Evolutionary conservation across 2,888 invertebrate genomes (phyloP), one percentile per base, ranked within the genome.

Genomic region (Pseudococcus longispinus): DNA sequence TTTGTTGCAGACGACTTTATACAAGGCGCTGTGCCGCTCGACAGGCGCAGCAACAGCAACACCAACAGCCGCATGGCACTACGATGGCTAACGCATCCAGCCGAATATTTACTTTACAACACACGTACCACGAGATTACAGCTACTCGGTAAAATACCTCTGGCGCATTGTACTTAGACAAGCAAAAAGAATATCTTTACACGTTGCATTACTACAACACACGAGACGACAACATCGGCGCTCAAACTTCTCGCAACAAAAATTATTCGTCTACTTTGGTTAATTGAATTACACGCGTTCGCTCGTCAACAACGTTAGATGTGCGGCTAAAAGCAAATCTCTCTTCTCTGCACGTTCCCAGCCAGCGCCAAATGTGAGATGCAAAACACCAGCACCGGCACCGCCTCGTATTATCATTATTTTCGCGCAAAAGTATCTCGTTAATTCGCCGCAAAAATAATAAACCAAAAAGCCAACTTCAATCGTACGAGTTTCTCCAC

Each of bases 221-320:
- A 20, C 20, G 15, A 13, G 44, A 11, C 4, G n/a, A 1, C 55
- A 20, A 55, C 6, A 2, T 6, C 55, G n/a, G 55, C n/a, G 55
- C 55, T 18, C 55, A 20, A 60, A 70, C 70, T 70, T 70, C 18
- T 70, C 26, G 32, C 70, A 70, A 29, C 70, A 70, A 32, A 70
- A 70, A 70, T 70, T 70, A 70, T 29, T 29, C 70, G 70, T 70
- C 70, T 70, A 70, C 29, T 70, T 70, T 70, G 70, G 70, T 70
- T 70, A 70, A 70, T 70, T 70, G 70, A 70, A 70, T 70, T 70
- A 70, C 70, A 70, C 70, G 70, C 70, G 70, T 70, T 29, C 18
- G 29, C 5, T 70, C 70, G 70, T 70, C 29, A 70, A 70, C 70
- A 70, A 32, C 18, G 29, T 70, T 29, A 70, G 15, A 70, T 29